Percentiles rank a stretch among this genome's conserved stretches.
Evolutionary conservation across 2,113 vertebrate species (phyloP).

Genomic region (Rhea pennata): DNA sequence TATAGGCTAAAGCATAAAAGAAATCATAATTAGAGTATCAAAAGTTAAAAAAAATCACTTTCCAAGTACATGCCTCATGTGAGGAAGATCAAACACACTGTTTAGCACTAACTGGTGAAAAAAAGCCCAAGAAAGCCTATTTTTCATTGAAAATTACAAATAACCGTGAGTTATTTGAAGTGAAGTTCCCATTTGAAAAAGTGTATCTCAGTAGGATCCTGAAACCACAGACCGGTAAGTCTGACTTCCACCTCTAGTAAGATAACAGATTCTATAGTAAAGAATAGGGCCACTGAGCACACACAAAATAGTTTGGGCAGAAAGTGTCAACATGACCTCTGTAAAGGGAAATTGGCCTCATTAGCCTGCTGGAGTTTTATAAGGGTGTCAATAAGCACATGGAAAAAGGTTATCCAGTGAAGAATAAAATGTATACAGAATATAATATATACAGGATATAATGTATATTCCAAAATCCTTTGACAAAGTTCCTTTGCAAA

Average conservation of each 20-base stretch:
- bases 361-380: background rate
- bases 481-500: background rate
- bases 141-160: background rate
- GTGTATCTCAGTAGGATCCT: background rate
- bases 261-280: background rate
- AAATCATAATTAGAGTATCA: background rate
- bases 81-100: background rate
- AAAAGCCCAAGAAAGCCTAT: background rate
- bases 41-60: background rate
- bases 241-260: background rate
- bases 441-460: too few species aligned
- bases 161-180: background rate
- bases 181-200: background rate
- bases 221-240: background rate
- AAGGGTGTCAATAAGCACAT: background rate
- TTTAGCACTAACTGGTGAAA: background rate
- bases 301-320: background rate
- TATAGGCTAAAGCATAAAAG: background rate
- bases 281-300: background rate
- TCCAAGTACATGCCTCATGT: background rate
- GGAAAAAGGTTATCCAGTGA: background rate
- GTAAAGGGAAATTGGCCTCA: background rate
- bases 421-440: background rate
- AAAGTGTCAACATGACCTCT: background rate
- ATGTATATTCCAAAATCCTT: background rate